phyloP scores from a whole-genome alignment of 2,113 vertebrate genomes.

The Myrmophylax atrothorax region DNA sequence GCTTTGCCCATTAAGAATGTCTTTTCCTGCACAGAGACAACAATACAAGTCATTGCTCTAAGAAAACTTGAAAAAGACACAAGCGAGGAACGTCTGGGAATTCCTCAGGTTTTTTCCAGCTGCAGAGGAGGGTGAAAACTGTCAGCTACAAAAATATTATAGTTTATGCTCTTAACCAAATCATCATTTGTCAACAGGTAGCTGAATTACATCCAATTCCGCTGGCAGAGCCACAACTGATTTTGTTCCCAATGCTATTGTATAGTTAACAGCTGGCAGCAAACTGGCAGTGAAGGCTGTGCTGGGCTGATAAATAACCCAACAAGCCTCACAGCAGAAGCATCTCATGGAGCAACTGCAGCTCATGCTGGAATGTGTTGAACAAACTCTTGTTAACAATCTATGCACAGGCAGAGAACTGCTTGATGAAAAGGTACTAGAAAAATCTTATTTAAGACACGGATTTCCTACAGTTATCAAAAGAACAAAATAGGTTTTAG shows the following conservation, averaged over 20 bases:
- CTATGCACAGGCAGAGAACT: not conserved
- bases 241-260: not conserved
- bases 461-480: not conserved
- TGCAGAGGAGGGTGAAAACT: constrained; percentile 22
- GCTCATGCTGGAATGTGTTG: not conserved
- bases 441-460: constrained; percentile 5
- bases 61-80: not conserved
- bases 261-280: constrained; percentile 45
- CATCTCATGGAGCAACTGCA: not conserved
- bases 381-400: not conserved
- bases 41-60: not conserved
- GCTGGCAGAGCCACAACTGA: not conserved
- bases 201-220: not conserved
- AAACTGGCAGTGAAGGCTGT: not conserved
- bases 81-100: not conserved
- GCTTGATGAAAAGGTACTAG: constrained; percentile 8
- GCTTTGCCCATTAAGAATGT: not conserved
- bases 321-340: not conserved
- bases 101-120: not conserved
- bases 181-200: constrained; percentile 53
- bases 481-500: not conserved
- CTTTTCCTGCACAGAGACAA: not conserved
- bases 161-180: constrained; percentile 24
- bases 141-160: constrained; percentile 2
- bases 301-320: constrained; percentile 13